These are phyloP conservation scores for Stenodera caucasica DNA, from an alignment of 2,888 invertebrate genomes.

Conservation along the genomic window DNA sequence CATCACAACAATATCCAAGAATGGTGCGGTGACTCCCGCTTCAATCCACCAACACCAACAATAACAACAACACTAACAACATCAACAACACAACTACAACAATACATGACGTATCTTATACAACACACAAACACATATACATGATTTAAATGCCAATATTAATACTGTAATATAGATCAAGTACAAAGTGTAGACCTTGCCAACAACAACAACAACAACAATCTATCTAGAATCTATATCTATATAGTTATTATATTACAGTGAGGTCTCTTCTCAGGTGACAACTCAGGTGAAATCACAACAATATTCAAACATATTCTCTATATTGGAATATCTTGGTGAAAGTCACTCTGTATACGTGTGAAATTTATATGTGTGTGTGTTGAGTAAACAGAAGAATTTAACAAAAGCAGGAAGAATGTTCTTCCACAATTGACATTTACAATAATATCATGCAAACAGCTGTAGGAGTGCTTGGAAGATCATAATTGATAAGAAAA, in stretches of 20 bases:
- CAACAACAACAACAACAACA: slow-evolving; percentile 17
- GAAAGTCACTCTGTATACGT: slow-evolving; percentile 18
- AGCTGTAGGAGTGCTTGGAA: slow-evolving; percentile 3
- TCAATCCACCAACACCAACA: background rate
- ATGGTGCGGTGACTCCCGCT: slow-evolving; percentile 24
- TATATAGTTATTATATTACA: background rate
- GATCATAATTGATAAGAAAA: slow-evolving; percentile 9
- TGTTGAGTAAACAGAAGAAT: slow-evolving; percentile 11
- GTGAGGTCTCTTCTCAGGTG: slow-evolving; percentile 10
- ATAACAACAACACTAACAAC: background rate
- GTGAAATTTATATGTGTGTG: background rate
- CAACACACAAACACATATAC: slow-evolving; percentile 1
- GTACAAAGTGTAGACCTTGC: slow-evolving; percentile 38
- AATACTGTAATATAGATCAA: slow-evolving; percentile 38
- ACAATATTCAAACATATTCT: slow-evolving; percentile 9
- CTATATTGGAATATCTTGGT: slow-evolving; percentile 21
- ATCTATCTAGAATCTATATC: background rate
- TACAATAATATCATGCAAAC: slow-evolving; percentile 6
- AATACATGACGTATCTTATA: background rate
- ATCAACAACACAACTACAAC: background rate
- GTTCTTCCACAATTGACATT: background rate
- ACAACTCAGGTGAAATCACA: slow-evolving; percentile 26
- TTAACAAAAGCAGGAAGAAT: slow-evolving; percentile 12
- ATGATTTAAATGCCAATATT: slow-evolving; percentile 29
- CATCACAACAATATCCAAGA: slow-evolving; percentile 25